Conservation (phyloP, 2,113 vertebrate genomes). For the Corythoichthys intestinalis region DNA sequence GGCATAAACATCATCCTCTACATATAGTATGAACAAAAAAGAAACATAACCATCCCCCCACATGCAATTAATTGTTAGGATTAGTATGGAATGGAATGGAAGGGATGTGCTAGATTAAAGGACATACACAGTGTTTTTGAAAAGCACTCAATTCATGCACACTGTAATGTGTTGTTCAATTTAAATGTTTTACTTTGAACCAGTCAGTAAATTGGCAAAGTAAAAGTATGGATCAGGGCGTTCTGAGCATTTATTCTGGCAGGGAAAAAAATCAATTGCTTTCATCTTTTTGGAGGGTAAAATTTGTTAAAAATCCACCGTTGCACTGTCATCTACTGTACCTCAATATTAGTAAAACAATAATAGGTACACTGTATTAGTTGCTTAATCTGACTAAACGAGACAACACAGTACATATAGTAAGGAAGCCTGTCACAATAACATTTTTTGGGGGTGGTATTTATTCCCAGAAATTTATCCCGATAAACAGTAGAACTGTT, state of each 20-base stretch:
- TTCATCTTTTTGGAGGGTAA: not conserved
- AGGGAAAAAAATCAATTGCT: not conserved
- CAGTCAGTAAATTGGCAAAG: constrained; percentile 1
- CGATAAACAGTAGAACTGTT: too few species aligned
- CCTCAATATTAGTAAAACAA: not conserved
- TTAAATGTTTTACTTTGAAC: not conserved
- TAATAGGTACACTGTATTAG: not conserved
- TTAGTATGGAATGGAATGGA: constrained; percentile 22
- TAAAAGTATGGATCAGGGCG: not conserved
- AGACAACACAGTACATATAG: not conserved
- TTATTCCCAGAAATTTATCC: too few species aligned
- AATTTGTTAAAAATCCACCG: not conserved
- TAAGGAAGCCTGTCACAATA: too few species aligned
- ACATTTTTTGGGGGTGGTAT: too few species aligned
- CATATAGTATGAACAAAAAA: constrained; percentile 15
- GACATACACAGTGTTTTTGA: constrained; percentile 8
- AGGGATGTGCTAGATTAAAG: constrained; percentile 53
- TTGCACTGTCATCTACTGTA: not conserved
- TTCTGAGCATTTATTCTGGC: not conserved
- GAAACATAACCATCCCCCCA: constrained; percentile 4
- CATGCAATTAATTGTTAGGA: constrained; percentile 69
- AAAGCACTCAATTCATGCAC: not conserved
- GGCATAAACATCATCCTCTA: constrained; percentile 11
- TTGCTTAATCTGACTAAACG: not conserved
- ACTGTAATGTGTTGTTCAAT: not conserved